phyloP scores from a whole-genome alignment of 2,797 vertebrate species.

The Hydrophis major region DNA sequence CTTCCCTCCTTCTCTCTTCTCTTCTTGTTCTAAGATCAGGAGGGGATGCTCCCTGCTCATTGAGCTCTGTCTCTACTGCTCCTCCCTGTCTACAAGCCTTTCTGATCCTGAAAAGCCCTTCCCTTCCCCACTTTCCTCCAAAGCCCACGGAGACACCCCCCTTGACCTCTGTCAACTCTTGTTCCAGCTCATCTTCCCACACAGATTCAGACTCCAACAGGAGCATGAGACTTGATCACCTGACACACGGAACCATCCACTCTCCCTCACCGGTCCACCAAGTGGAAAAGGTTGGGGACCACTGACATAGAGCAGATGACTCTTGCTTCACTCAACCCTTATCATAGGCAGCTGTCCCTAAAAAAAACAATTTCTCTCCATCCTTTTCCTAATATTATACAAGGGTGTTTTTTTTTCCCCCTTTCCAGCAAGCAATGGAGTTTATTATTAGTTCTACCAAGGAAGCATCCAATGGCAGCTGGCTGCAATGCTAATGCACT shows the following conservation, averaged over 20 bases:
- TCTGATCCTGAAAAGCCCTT: too few relatives aligned
- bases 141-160: too few relatives aligned
- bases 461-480: constrained; percentile 39
- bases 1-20: too few relatives aligned
- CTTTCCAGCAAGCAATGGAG: neutral
- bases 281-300: neutral
- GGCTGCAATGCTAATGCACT: constrained; percentile 27
- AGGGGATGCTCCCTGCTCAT: too few relatives aligned
- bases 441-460: constrained; percentile 21
- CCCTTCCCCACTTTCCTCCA: too few relatives aligned
- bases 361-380: neutral
- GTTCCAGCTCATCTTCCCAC: too few relatives aligned
- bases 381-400: rapidly evolving
- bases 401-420: neutral
- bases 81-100: too few relatives aligned
- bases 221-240: too few relatives aligned
- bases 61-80: too few relatives aligned
- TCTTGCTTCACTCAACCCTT: constrained; percentile 2
- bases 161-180: too few relatives aligned
- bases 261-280: neutral
- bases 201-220: too few relatives aligned
- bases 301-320: constrained; percentile 29
- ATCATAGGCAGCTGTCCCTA: rapidly evolving
- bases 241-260: neutral
- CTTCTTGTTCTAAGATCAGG: too few relatives aligned